These are phyloP conservation scores for Colostygia pectinataria DNA, from an alignment of 2,888 invertebrate species.

Conservation along the genomic window DNA sequence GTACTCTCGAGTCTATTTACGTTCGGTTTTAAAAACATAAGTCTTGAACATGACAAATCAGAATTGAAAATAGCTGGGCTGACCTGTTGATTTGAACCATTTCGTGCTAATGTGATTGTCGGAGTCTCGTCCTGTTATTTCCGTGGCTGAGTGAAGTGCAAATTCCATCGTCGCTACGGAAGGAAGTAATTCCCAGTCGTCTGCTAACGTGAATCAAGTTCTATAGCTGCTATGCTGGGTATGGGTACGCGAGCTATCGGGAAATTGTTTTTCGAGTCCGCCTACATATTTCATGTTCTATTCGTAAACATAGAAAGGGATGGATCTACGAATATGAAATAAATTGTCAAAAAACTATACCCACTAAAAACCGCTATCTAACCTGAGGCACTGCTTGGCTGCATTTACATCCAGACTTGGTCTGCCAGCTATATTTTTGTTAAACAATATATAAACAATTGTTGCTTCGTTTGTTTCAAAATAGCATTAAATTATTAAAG, in stretches of 20 bases:
- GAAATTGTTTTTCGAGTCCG: constrained; percentile 12
- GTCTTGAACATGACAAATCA: constrained; percentile 15
- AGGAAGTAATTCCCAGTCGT: constrained; percentile 73
- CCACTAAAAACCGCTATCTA: too few species aligned
- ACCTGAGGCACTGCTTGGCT: too few species aligned
- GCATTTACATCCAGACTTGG: too few species aligned
- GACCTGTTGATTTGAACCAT: constrained; percentile 76
- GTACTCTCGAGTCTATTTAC: constrained; percentile 19
- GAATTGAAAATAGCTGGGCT: constrained; percentile 41
- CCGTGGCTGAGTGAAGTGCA: constrained; percentile 54
- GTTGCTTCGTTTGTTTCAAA: constrained; percentile 2
- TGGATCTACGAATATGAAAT: too few species aligned
- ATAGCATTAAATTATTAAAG: constrained; percentile 15
- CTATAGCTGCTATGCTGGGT: constrained; percentile 36
- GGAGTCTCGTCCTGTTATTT: constrained; percentile 72
- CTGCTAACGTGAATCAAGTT: constrained; percentile 60
- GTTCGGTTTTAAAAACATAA: constrained; percentile 13
- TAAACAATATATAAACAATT: not conserved
- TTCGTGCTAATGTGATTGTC: constrained; percentile 68
- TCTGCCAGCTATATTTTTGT: too few species aligned
- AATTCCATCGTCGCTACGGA: constrained; percentile 55
- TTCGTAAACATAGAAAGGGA: too few species aligned
- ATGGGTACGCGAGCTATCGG: constrained; percentile 1
- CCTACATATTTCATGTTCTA: not conserved
- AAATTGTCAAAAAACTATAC: too few species aligned